phyloP scores from a whole-genome alignment of 2,888 invertebrate genomes.

The Allacma fusca region DNA sequence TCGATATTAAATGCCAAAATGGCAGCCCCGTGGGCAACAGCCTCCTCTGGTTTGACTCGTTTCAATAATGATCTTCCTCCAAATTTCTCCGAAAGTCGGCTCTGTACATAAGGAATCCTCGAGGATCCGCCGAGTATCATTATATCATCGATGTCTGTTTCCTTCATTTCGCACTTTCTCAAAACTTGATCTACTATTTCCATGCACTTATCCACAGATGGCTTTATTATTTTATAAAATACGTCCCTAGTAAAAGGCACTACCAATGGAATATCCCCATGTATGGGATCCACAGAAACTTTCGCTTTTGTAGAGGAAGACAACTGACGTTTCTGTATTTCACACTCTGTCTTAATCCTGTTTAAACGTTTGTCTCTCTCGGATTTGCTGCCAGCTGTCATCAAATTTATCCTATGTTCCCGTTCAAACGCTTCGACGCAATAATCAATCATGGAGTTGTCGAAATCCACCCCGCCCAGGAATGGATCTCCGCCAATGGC shows the following conservation, averaged over 20 bases:
- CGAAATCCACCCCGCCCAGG: too few species aligned
- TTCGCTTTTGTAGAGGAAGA: neutral
- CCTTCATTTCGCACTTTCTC: too few species aligned
- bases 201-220: too few species aligned
- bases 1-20: too few species aligned
- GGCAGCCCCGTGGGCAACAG: too few species aligned
- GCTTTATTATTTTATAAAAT: too few species aligned
- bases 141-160: neutral
- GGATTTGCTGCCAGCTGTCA: too few species aligned
- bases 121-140: neutral
- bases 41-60: too few species aligned
- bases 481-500: conserved; percentile 8
- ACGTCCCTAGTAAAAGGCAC: too few species aligned
- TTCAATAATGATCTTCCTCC: too few species aligned
- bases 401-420: neutral
- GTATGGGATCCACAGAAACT: neutral
- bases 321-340: conserved; percentile 13
- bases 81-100: too few species aligned
- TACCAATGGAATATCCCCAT: neutral
- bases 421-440: neutral
- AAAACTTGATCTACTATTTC: too few species aligned
- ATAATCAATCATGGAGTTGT: neutral
- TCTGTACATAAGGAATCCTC: neutral
- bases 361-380: neutral
- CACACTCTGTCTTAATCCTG: neutral